Base-by-base conservation (phyloP, 2,797 vertebrate species). In the Tenualosa thibaudeaui region DNA sequence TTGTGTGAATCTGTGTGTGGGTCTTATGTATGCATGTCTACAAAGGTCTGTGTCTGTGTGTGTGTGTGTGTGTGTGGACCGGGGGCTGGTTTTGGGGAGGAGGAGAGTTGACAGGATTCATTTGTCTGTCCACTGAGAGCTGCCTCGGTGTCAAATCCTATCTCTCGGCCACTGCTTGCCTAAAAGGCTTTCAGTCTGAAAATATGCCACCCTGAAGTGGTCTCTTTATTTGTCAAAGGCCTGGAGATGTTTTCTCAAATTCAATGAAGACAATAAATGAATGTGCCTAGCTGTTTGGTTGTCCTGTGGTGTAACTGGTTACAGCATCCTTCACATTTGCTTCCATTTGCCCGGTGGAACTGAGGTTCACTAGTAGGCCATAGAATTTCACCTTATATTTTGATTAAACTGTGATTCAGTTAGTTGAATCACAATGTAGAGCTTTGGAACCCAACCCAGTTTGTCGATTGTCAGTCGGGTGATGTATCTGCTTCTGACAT, bases 61-160 rank as follows among this genome's bases (percentile, higher is more conserved):
- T 65, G 62, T 37, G 8, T 68, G 62, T 68, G 62, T 68, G 62
- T 68, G 24, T 31, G 56, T 6, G 5, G 3, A 3, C 50, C 0
- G 9, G 50, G 7, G 50, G 50, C 7, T 51, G 85, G 87, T 22
- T 62, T 71, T 50, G 2, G 83, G 60, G n/a, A 26, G 86, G 54
- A 86, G 75, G 83, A 65, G 83, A 83, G 81, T 86, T 93, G 92
- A 90, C 93, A 93, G 89, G 86, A 24, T 91, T 91, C 88, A 87
- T 93, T 93, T 92, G 85, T 91, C 90, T 91, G 87, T 58, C 78
- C 58, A 81, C 83, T 24, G 89, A 90, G 88, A 82, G 82, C 81
- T 88, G 90, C 49, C 82, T 17, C 89, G 46, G 83, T 89, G 91
- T 89, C 78, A 40, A 86, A 87, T 81, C 82, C 46, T 0, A 37